Evolutionary conservation across 2,797 vertebrate genomes (phyloP).

Genomic region (Simalia tracyae): DNA sequence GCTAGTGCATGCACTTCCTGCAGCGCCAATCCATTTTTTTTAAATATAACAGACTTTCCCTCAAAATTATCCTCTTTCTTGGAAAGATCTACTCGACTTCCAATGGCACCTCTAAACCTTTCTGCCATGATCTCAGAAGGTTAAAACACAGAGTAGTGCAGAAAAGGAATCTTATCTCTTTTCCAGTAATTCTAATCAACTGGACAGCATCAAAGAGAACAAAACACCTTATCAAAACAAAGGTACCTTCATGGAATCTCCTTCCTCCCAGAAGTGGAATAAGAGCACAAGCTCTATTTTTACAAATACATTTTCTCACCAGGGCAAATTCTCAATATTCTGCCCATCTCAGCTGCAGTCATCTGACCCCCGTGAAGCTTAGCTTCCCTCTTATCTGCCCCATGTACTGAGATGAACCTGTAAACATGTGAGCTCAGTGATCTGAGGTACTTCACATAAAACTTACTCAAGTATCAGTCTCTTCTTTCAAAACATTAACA

Average conservation of each 20-base stretch:
- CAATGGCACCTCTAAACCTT: conserved; percentile 8
- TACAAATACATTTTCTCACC: conserved; percentile 30
- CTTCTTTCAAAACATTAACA: conserved; percentile 74
- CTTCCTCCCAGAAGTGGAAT: conserved; percentile 26
- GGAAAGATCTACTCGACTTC: neutral
- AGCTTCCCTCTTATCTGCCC: conserved; percentile 42
- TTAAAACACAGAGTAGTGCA: conserved; percentile 3
- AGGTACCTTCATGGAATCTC: conserved; percentile 8
- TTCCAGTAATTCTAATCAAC: neutral
- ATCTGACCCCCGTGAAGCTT: conserved; percentile 19
- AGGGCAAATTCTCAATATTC: conserved; percentile 42
- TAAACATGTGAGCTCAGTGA: conserved; percentile 90
- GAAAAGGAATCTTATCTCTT: conserved; percentile 16
- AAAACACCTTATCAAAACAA: conserved; percentile 11
- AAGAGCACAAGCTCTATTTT: conserved; percentile 7
- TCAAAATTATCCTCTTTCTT: neutral
- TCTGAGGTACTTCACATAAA: conserved; percentile 89
- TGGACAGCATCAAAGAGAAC: conserved; percentile 3
- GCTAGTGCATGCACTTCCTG: conserved; percentile 60
- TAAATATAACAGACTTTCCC: conserved; percentile 56
- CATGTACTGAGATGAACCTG: conserved; percentile 82
- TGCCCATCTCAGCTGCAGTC: conserved; percentile 47
- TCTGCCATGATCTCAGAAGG: conserved; percentile 16
- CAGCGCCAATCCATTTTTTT: conserved; percentile 51
- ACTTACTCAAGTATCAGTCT: conserved; percentile 79